These are phyloP conservation scores for Temnothorax curvispinosus DNA, from an alignment of 1,140 invertebrate species.

Conservation along the genomic window DNA sequence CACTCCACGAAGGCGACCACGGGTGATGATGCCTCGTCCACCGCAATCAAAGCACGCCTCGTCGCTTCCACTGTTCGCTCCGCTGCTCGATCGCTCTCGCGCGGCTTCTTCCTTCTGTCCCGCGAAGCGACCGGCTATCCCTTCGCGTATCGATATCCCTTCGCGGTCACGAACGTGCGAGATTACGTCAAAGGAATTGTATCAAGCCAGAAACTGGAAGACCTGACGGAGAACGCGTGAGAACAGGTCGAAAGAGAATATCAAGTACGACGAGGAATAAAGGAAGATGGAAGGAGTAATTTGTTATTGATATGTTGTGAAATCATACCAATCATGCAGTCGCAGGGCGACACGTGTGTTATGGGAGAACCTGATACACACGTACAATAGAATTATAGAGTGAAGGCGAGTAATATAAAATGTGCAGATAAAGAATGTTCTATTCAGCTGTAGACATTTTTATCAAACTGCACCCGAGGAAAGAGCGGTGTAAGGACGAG, in stretches of 20 bases:
- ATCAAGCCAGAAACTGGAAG: slow-evolving; percentile 8
- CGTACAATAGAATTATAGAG: neutral
- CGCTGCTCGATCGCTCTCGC: slow-evolving; percentile 59
- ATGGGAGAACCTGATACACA: neutral
- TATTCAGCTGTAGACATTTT: neutral
- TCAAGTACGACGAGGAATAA: neutral
- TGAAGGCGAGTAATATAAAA: neutral
- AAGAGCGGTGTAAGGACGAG: neutral
- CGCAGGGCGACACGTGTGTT: neutral
- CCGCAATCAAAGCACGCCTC: slow-evolving; percentile 79
- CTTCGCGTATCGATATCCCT: slow-evolving; percentile 25
- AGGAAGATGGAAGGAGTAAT: neutral
- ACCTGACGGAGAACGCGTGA: neutral
- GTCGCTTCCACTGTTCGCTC: slow-evolving; percentile 71
- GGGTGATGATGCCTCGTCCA: slow-evolving; percentile 83
- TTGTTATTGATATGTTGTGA: neutral
- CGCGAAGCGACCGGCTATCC: neutral
- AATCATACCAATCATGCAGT: neutral
- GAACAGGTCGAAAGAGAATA: neutral
- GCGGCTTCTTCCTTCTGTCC: slow-evolving; percentile 64
- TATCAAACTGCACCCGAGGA: neutral
- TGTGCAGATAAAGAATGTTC: neutral
- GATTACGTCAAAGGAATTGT: slow-evolving; percentile 35
- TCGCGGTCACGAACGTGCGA: slow-evolving; percentile 42
- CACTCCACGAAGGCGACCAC: slow-evolving; percentile 71